These are phyloP conservation scores for Rhynchomys soricoides DNA, from an alignment of 2,113 vertebrate species.

Conservation along the genomic window DNA sequence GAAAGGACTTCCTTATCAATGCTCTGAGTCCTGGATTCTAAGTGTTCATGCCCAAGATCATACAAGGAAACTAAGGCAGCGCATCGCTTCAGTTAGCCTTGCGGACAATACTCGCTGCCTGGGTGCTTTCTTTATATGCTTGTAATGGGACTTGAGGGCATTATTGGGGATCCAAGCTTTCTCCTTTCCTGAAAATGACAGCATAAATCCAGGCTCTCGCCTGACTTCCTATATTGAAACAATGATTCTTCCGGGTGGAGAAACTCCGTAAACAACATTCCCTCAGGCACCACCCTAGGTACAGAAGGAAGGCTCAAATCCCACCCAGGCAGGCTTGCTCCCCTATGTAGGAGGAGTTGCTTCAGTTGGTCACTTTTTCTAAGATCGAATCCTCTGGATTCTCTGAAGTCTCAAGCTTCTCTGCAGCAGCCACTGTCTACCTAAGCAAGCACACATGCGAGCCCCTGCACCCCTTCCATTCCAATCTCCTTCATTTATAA, in stretches of 20 bases:
- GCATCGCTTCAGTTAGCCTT: neutral
- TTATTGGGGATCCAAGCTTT: neutral
- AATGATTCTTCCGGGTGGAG: neutral
- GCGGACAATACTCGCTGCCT: neutral
- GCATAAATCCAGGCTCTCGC: neutral
- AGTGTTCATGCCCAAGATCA: neutral
- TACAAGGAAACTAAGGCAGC: neutral
- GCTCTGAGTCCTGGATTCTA: neutral
- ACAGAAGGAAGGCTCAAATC: neutral
- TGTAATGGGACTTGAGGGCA: neutral
- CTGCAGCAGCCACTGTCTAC: no score
- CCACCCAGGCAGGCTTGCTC: neutral
- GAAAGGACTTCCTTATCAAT: neutral
- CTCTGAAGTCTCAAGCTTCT: neutral
- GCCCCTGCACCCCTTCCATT: neutral
- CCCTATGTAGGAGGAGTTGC: neutral
- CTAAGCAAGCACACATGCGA: no score
- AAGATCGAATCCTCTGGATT: neutral
- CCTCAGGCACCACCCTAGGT: neutral
- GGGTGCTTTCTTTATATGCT: neutral
- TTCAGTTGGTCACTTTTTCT: neutral
- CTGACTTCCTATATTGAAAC: slow-evolving; percentile 42
- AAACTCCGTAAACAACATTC: neutral
- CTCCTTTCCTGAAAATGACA: neutral
- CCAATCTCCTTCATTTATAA: neutral